These are phyloP conservation scores for Notothenia coriiceps DNA, from an alignment of 2,113 vertebrate species.

Conservation along the genomic window DNA sequence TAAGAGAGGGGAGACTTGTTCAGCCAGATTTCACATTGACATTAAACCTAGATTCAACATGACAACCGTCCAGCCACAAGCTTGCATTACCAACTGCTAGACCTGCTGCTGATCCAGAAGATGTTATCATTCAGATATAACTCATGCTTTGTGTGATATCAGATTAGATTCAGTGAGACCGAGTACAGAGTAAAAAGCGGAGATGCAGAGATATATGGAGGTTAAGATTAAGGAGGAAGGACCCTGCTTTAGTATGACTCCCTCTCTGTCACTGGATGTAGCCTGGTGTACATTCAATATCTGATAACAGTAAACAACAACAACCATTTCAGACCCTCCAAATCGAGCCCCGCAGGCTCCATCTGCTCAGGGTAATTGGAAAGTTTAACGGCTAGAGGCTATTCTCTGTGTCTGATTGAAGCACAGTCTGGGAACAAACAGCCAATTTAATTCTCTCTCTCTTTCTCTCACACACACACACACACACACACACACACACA, in stretches of 20 bases:
- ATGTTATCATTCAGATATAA: conserved; percentile 20
- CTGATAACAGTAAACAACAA: conserved; percentile 75
- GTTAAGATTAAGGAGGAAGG: conserved; percentile 27
- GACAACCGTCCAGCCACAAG: not conserved
- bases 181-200: not conserved
- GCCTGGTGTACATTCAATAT: conserved; percentile 52
- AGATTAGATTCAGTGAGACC: not conserved
- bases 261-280: conserved; percentile 32
- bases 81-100: conserved; percentile 6
- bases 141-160: conserved; percentile 10
- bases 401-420: conserved; percentile 74
- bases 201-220: conserved; percentile 6
- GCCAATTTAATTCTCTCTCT: conserved; percentile 65
- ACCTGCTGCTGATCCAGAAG: conserved; percentile 5
- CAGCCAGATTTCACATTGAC: conserved; percentile 5
- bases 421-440: conserved; percentile 64
- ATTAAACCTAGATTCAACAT: conserved; percentile 28
- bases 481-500: not conserved
- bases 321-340: conserved; percentile 62
- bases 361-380: conserved; percentile 80
- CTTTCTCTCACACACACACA: not conserved
- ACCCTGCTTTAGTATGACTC: not conserved
- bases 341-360: conserved; percentile 63
- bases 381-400: conserved; percentile 74
- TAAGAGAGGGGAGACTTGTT: conserved; percentile 17